These are phyloP conservation scores for Contarinia nasturtii DNA, from an alignment of 1,140 invertebrate species.

Conservation along the genomic window DNA sequence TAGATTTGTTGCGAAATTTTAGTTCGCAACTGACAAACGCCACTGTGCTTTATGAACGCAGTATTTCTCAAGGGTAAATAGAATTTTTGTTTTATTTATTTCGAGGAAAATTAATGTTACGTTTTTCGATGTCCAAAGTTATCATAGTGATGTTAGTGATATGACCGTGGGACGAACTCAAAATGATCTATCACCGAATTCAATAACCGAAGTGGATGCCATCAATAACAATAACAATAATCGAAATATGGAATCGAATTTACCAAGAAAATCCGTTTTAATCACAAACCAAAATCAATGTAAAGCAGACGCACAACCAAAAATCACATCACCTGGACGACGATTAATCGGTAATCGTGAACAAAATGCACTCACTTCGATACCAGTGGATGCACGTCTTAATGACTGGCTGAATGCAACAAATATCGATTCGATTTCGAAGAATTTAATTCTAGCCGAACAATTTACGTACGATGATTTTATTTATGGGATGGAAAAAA, in stretches of 20 bases:
- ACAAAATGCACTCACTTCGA: not conserved
- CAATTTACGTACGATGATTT: constrained; percentile 65
- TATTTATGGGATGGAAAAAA: constrained; percentile 46
- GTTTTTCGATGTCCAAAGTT: too few relatives aligned
- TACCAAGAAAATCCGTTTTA: not conserved
- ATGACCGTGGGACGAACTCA: not conserved
- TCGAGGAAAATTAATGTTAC: too few relatives aligned
- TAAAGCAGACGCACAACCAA: too few relatives aligned
- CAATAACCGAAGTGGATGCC: constrained; percentile 5
- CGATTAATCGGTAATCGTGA: constrained; percentile 10
- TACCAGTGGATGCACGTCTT: constrained; percentile 26
- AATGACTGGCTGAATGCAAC: constrained; percentile 36
- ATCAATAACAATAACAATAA: not conserved
- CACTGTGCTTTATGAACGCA: constrained; percentile 10
- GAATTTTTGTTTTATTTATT: too few relatives aligned
- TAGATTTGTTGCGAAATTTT: constrained; percentile 26
- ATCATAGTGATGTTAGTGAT: constrained; percentile 2
- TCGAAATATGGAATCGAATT: not conserved
- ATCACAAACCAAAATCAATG: not conserved
- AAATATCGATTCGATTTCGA: constrained; percentile 32
- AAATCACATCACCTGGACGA: not conserved
- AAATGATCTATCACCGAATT: constrained; percentile 4
- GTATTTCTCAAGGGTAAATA: constrained; percentile 17
- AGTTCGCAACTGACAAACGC: constrained; percentile 21
- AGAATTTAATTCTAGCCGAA: constrained; percentile 44